These are phyloP conservation scores for Eupithecia subumbrata DNA, from an alignment of 2,888 invertebrate genomes.

Conservation along the genomic window DNA sequence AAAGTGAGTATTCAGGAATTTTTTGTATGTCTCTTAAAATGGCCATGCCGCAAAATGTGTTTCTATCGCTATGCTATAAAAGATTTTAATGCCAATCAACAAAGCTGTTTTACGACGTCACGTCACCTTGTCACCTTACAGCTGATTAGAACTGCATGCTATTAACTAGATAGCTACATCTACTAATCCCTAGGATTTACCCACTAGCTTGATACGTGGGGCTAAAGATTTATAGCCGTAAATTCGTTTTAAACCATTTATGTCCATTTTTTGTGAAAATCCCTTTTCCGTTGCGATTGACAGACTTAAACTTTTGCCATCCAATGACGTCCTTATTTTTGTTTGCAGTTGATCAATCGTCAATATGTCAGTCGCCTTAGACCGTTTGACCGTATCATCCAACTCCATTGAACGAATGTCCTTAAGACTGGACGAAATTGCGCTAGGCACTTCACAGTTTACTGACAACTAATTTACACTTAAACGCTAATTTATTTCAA, in stretches of 20 bases:
- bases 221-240: background rate
- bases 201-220: background rate
- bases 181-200: background rate
- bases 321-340: slow-evolving; percentile 1
- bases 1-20: background rate
- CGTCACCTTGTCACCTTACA: slow-evolving; percentile 9
- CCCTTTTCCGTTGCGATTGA: background rate
- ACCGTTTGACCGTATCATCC: background rate
- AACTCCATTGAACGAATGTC: background rate
- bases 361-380: background rate
- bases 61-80: background rate
- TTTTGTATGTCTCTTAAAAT: background rate
- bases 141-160: slow-evolving; percentile 13
- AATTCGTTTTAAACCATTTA: background rate
- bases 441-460: slow-evolving; percentile 18
- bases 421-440: slow-evolving; percentile 1
- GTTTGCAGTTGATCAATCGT: background rate
- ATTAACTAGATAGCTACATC: background rate
- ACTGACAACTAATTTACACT: slow-evolving; percentile 34
- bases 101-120: background rate
- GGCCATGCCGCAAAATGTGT: background rate
- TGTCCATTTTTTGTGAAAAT: background rate
- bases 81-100: background rate
- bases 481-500: slow-evolving; percentile 25
- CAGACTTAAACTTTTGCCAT: background rate